Evolutionary conservation across 2,113 vertebrate species (phyloP).

Genomic region (Anthoscopus minutus): DNA sequence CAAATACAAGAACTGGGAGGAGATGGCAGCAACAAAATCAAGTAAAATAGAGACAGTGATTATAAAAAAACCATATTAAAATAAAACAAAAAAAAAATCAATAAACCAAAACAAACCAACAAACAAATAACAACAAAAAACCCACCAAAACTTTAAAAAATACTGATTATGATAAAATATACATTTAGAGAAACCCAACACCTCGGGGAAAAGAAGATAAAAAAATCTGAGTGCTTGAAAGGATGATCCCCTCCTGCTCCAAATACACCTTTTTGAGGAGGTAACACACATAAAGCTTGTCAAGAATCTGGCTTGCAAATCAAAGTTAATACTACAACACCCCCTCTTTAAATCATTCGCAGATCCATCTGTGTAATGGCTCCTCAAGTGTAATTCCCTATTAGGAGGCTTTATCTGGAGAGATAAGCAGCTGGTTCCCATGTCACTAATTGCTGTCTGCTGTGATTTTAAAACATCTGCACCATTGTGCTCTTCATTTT

Average conservation of each 20-base stretch:
- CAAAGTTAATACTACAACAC: conserved; percentile 66
- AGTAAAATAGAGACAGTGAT: not conserved
- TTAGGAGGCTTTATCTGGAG: conserved; percentile 82
- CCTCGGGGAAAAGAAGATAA: not conserved
- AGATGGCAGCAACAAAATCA: not conserved
- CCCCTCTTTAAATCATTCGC: conserved; percentile 72
- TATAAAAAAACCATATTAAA: too few relatives aligned
- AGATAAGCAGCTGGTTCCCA: conserved; percentile 84
- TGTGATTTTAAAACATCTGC: conserved; percentile 86
- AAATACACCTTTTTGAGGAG: conserved; percentile 42
- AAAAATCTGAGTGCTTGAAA: not conserved
- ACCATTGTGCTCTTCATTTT: conserved; percentile 80
- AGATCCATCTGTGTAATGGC: conserved; percentile 78
- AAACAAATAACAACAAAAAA: too few relatives aligned
- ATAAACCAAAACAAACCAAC: too few relatives aligned
- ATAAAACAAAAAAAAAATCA: not conserved
- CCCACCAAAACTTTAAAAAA: too few relatives aligned
- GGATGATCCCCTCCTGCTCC: not conserved
- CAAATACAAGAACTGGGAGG: not conserved
- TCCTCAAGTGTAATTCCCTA: conserved; percentile 79
- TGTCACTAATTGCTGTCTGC: conserved; percentile 84
- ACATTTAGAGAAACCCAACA: not conserved
- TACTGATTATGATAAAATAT: not conserved
- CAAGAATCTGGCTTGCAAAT: conserved; percentile 68
- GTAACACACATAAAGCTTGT: conserved; percentile 7